Evolutionary conservation across 2,113 vertebrate species (phyloP).

Genomic region (Odocoileus hemionus): DNA sequence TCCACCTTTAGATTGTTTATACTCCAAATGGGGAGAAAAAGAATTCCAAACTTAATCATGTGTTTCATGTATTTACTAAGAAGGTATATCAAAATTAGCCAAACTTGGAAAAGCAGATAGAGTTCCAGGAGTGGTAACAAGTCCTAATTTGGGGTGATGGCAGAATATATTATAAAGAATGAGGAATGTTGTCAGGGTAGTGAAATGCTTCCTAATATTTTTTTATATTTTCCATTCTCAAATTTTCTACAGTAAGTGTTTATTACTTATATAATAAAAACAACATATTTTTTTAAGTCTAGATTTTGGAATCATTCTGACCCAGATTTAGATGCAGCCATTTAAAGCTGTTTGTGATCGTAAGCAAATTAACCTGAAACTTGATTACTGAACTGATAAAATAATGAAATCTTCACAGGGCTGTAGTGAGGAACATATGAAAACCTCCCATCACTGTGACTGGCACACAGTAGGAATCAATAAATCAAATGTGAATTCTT

Average conservation of each 20-base stretch:
- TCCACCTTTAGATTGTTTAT: neutral
- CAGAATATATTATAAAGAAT: neutral
- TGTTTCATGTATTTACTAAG: neutral
- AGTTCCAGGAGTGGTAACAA: neutral
- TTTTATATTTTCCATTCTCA: neutral
- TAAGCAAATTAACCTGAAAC: neutral
- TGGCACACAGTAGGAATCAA: neutral
- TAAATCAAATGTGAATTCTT: neutral
- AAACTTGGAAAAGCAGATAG: neutral
- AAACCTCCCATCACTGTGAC: neutral
- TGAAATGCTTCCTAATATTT: neutral
- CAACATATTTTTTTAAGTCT: neutral
- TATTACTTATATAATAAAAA: conserved; percentile 1
- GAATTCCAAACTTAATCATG: neutral
- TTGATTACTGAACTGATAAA: neutral
- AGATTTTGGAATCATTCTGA: conserved; percentile 23
- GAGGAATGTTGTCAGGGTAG: neutral
- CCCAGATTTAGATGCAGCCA: neutral
- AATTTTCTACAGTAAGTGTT: neutral
- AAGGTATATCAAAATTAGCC: neutral
- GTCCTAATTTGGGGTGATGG: neutral
- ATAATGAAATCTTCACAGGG: neutral
- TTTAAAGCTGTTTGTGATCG: conserved; percentile 10
- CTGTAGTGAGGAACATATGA: neutral
- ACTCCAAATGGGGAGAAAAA: neutral